These are phyloP conservation scores for Cheilosia pagana DNA, from an alignment of 2,888 invertebrate species.

Conservation along the genomic window DNA sequence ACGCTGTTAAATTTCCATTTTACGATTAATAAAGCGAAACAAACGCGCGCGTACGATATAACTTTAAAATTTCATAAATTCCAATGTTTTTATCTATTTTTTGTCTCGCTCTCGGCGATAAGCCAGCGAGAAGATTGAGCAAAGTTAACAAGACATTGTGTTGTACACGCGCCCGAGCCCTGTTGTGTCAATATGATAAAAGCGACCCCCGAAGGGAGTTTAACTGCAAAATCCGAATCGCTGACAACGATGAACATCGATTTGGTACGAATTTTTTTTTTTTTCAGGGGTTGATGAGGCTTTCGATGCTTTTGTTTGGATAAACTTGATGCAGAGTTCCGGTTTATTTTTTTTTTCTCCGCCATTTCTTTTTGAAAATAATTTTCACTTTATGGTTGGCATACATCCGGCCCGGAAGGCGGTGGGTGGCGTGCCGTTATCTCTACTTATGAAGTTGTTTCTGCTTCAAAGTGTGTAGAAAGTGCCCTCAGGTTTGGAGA, in stretches of 20 bases:
- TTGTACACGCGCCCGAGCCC: conserved; percentile 52
- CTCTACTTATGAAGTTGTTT: conserved; percentile 26
- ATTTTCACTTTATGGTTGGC: conserved; percentile 60
- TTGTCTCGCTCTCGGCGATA: conserved; percentile 7
- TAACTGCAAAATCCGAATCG: conserved; percentile 66
- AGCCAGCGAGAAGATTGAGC: conserved; percentile 1
- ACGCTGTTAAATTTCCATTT: conserved; percentile 70
- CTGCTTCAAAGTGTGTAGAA: background rate
- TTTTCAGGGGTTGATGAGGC: conserved; percentile 1
- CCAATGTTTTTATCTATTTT: conserved; percentile 56
- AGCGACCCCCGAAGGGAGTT: conserved; percentile 66
- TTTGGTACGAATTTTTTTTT: conserved; percentile 15
- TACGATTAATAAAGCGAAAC: conserved; percentile 71
- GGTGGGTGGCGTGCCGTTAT: background rate
- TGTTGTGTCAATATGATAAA: conserved; percentile 72
- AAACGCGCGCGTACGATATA: conserved; percentile 62
- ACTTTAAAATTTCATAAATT: conserved; percentile 74
- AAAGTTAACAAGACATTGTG: conserved; percentile 70
- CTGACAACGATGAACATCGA: conserved; percentile 72
- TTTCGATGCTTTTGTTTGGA: conserved; percentile 31
- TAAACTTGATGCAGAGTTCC: conserved; percentile 35
- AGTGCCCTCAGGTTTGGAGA: conserved; percentile 10
- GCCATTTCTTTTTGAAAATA: conserved; percentile 35
- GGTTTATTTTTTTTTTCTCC: conserved; percentile 5
- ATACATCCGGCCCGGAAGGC: conserved; percentile 6